Evolutionary conservation across 1,140 invertebrate species (phyloP).

Genomic region (Ips typographus): DNA sequence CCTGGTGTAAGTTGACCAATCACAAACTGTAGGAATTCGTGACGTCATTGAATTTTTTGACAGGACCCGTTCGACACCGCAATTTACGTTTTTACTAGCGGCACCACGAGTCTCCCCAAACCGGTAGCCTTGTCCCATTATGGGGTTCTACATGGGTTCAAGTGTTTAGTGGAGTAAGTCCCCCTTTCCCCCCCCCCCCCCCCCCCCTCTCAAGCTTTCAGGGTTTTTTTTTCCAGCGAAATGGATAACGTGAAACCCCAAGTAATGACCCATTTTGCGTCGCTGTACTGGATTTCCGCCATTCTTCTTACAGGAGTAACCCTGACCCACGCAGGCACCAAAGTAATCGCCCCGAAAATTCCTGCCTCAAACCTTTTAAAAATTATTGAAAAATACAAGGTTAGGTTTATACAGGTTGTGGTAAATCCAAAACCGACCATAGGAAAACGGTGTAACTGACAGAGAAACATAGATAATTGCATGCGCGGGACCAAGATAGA

Average conservation of each 20-base stretch:
- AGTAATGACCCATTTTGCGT: conserved; percentile 33
- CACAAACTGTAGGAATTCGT: not conserved
- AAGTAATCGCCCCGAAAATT: conserved; percentile 48
- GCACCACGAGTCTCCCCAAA: conserved; percentile 79
- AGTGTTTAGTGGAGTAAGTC: conserved; percentile 25
- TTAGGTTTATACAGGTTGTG: conserved; percentile 32
- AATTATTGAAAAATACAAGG: conserved; percentile 53
- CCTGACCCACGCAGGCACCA: conserved; percentile 42
- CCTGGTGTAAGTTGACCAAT: conserved; percentile 2
- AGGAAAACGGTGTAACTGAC: too few species aligned
- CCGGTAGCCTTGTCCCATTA: conserved; percentile 47
- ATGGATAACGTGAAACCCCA: conserved; percentile 28
- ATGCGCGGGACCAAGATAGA: too few species aligned
- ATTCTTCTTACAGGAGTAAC: conserved; percentile 36
- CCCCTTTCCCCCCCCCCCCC: not conserved
- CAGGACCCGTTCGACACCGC: conserved; percentile 41
- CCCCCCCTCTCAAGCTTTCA: too few species aligned
- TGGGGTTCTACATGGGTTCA: conserved; percentile 29
- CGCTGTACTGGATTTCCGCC: conserved; percentile 41
- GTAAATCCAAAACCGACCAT: too few species aligned
- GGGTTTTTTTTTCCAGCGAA: conserved; percentile 15
- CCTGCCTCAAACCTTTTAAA: conserved; percentile 46
- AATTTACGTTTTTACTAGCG: conserved; percentile 63
- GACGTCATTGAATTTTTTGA: too few species aligned
- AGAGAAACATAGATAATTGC: too few species aligned